A percentile compares a stretch with the other conserved stretches of the same genome.
These are phyloP conservation scores for Tadarida brasiliensis DNA, from an alignment of 2,797 vertebrate genomes.

Conservation along the genomic window DNA sequence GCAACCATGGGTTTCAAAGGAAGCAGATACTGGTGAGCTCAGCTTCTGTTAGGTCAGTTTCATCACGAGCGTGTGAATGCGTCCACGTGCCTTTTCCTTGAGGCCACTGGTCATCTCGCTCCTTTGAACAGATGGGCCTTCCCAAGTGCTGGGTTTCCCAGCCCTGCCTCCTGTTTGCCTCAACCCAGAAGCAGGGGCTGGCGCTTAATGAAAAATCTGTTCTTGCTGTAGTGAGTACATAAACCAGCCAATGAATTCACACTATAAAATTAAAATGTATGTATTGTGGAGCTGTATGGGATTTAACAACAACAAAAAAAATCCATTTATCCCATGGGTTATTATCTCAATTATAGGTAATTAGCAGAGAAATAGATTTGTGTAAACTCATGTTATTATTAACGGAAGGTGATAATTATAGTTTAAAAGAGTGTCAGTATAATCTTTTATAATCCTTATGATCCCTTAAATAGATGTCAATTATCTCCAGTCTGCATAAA, in stretches of 20 bases:
- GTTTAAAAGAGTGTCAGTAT: conserved; percentile 78
- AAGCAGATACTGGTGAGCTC: not conserved
- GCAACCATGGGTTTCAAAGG: not conserved
- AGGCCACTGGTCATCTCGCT: not conserved
- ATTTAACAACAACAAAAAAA: conserved; percentile 71
- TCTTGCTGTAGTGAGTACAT: conserved; percentile 8
- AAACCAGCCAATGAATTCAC: conserved; percentile 39
- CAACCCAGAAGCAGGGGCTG: not conserved
- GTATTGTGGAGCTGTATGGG: conserved; percentile 69
- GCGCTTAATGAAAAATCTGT: conserved; percentile 1
- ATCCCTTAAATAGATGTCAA: conserved; percentile 81
- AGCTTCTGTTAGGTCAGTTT: not conserved
- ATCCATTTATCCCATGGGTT: conserved; percentile 83
- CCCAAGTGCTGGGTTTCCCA: not conserved
- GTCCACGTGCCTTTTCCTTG: conserved; percentile 21
- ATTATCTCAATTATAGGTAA: conserved; percentile 87
- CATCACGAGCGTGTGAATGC: not conserved
- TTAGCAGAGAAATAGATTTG: conserved; percentile 80
- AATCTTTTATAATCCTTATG: conserved; percentile 84
- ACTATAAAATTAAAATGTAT: conserved; percentile 69
- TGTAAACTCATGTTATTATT: conserved; percentile 82
- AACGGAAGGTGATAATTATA: conserved; percentile 87
- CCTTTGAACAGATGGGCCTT: conserved; percentile 41
- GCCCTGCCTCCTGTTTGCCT: conserved; percentile 47
- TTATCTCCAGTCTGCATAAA: conserved; percentile 77